Evolutionary conservation across 64 coral and sea anemone species (phyloP), one percentile per base, ranked within the genome.

Genomic region (Acropora tenuis): DNA sequence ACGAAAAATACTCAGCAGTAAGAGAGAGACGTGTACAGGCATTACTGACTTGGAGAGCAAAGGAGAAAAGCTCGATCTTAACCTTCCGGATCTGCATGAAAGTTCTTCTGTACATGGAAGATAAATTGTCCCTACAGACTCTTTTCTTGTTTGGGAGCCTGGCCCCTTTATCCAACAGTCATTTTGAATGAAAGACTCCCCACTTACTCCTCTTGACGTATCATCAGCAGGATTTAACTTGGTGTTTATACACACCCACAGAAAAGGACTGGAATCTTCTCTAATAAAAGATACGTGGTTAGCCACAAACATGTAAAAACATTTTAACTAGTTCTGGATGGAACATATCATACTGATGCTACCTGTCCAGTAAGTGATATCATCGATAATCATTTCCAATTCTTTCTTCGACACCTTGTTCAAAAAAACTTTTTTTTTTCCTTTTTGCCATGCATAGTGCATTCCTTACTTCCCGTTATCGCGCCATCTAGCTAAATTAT

Each of bases 211-310:
- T 80, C 50, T 53, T 53, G 50, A 53, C 50, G 50, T 9, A 53
- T 53, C 50, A 53, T 53, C 50, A 53, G 50, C 50, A 53, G 50
- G 50, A 53, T 53, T 53, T 53, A 53, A 53, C 50, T 53, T 53
- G 50, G 50, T 53, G 9, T 53, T 1, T 53, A 53, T 53, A 53
- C 9, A 53, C 50, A 6, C 9, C 50, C 50, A 53, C 50, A 6
- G 50, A 53, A 9, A 53, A 53, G 50, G 50, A 53, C 50, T 53
- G 50, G 50, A 53, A 53, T 53, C 78, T 40, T 60, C 52, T 80
- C 78, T 58, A 10, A 59, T 80, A n/a, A 60, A 60, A 50, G 78
- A 18, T 19, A 89, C 41, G 48, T 78, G 86, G 82, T 94, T 94
- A 9, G 78, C 43, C 0, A 84, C 75, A 61, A 49, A 79, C 6